Percentiles rank a stretch among this genome's conserved stretches.
Evolutionary conservation across 1,140 invertebrate species (phyloP).

Genomic region (Drosophila parvula): DNA sequence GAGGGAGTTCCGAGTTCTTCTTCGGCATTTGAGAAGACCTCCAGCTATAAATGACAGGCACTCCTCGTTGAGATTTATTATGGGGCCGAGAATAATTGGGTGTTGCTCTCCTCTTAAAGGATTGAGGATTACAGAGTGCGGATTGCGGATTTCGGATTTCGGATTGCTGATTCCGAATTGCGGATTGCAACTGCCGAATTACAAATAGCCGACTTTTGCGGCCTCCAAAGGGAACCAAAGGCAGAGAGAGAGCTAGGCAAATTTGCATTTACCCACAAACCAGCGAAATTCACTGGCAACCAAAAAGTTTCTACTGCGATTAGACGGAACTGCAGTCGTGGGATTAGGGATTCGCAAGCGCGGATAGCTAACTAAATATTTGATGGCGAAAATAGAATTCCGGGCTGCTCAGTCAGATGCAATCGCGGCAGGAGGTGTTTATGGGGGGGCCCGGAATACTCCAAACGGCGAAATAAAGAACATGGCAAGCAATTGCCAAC

Average conservation of each 20-base stretch:
- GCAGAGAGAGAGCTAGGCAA: constrained; percentile 27
- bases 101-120: constrained; percentile 25
- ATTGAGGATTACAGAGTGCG: constrained; percentile 9
- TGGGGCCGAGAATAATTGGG: constrained; percentile 30
- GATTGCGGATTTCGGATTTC: constrained; percentile 1
- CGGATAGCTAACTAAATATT: constrained; percentile 56
- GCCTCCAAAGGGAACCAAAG: constrained; percentile 43
- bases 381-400: constrained; percentile 55
- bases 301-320: constrained; percentile 30
- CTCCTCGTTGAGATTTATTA: constrained; percentile 54
- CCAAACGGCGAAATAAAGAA: constrained; percentile 38
- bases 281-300: constrained; percentile 37
- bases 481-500: constrained; percentile 68
- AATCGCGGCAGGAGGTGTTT: constrained; percentile 38
- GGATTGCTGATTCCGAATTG: background rate
- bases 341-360: constrained; percentile 9
- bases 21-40: background rate
- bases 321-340: constrained; percentile 29
- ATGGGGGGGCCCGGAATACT: constrained; percentile 24
- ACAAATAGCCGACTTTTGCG: constrained; percentile 29
- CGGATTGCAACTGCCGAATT: constrained; percentile 4
- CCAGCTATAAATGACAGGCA: constrained; percentile 52
- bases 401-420: constrained; percentile 16
- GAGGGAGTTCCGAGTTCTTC: background rate
- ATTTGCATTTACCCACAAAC: constrained; percentile 54